A percentile compares a stretch with the other conserved stretches of the same genome.
Evolutionary conservation across 1,140 invertebrate genomes (phyloP).

Genomic region (Asbolus verrucosus): DNA sequence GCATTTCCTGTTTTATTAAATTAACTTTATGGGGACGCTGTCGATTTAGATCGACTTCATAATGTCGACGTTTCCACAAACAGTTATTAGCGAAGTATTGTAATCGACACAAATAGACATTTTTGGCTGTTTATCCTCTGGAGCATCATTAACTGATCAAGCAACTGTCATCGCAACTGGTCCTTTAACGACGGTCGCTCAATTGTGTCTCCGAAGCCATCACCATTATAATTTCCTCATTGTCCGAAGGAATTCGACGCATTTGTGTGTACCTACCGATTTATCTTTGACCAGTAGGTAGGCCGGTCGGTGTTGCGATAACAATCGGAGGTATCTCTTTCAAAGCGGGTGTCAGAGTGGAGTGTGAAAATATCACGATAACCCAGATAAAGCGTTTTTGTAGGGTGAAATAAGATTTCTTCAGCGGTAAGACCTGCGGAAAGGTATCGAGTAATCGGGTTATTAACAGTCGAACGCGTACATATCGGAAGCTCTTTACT

Average conservation of each 20-base stretch:
- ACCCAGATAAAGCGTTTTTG: too few relatives aligned
- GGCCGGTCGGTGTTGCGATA: slow-evolving; percentile 10
- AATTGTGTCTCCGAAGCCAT: neutral
- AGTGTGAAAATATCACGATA: slow-evolving; percentile 25
- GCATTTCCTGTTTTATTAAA: too few relatives aligned
- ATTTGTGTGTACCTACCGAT: too few relatives aligned
- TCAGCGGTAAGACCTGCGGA: slow-evolving; percentile 48
- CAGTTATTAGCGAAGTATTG: too few relatives aligned
- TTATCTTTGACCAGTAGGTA: slow-evolving; percentile 35
- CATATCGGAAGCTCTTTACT: slow-evolving; percentile 54
- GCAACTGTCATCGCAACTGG: too few relatives aligned
- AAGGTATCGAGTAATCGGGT: slow-evolving; percentile 58
- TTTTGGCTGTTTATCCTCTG: too few relatives aligned
- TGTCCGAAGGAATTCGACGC: slow-evolving; percentile 22
- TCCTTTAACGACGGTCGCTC: too few relatives aligned
- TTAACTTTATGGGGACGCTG: too few relatives aligned
- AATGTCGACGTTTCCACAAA: too few relatives aligned
- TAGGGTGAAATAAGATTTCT: slow-evolving; percentile 47
- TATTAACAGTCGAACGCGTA: slow-evolving; percentile 55
- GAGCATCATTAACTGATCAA: too few relatives aligned
- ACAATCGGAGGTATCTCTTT: slow-evolving; percentile 47
- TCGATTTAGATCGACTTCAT: too few relatives aligned
- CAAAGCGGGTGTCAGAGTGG: slow-evolving; percentile 40
- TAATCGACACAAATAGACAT: too few relatives aligned
- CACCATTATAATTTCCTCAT: neutral